Evolutionary conservation across 2,113 vertebrate species (phyloP).

Genomic region (Stegostoma tigrinum): DNA sequence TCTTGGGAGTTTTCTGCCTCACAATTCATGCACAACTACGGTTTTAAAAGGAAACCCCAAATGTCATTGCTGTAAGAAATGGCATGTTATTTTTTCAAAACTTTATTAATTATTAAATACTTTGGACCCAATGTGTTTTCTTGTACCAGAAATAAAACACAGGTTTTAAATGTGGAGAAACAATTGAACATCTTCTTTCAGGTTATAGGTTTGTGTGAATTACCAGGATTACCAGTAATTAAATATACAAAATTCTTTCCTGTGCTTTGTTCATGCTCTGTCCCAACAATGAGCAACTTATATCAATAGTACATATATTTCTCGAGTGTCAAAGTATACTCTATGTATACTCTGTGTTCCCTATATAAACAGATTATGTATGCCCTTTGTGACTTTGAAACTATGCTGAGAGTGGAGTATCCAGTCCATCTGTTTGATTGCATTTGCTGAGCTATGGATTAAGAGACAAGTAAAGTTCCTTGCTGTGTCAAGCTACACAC

Average conservation of each 20-base stretch:
- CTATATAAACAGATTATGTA: constrained; percentile 21
- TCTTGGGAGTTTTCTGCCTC: not conserved
- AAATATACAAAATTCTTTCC: not conserved
- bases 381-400: constrained; percentile 35
- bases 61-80: not conserved
- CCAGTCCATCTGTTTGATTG: constrained; percentile 28
- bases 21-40: not conserved
- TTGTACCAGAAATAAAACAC: not conserved
- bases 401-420: constrained; percentile 9
- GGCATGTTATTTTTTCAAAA: not conserved
- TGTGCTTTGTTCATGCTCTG: not conserved
- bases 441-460: constrained; percentile 12
- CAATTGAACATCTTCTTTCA: not conserved
- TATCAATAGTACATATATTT: constrained; percentile 20
- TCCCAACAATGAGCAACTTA: constrained; percentile 18
- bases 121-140: not conserved
- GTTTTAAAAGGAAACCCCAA: not conserved
- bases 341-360: constrained; percentile 1
- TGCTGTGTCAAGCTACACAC: constrained; percentile 26
- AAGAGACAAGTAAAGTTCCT: constrained; percentile 13
- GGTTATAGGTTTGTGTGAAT: not conserved
- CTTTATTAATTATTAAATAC: not conserved
- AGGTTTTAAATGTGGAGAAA: not conserved
- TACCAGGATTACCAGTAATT: not conserved
- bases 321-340: constrained; percentile 15